phyloP scores from a whole-genome alignment of 1,140 invertebrate genomes.

The Heterodera schachtii region DNA sequence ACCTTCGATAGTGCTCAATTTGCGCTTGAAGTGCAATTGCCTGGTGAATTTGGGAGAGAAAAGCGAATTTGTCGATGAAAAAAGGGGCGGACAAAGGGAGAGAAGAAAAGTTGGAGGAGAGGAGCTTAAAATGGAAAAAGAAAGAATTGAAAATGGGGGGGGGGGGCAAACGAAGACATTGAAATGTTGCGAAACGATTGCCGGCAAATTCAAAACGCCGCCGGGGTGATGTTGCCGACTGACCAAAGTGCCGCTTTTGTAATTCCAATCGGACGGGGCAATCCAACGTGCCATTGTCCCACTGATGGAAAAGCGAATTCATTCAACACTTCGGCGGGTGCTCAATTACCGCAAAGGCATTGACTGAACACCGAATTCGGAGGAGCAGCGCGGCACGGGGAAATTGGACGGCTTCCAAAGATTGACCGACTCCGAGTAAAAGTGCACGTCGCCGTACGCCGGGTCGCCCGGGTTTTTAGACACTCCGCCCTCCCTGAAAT shows the following conservation, averaged over 20 bases:
- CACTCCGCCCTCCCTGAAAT: slow-evolving; percentile 35
- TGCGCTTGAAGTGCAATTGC: slow-evolving; percentile 82
- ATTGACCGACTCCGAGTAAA: slow-evolving; percentile 83
- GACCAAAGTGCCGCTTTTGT: slow-evolving; percentile 72
- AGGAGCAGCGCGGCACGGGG: slow-evolving; percentile 81
- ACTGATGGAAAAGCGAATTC: neutral
- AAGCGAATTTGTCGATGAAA: slow-evolving; percentile 52
- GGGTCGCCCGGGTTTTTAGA: slow-evolving; percentile 73
- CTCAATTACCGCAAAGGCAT: slow-evolving; percentile 73
- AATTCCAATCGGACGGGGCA: slow-evolving; percentile 71
- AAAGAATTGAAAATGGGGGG: neutral
- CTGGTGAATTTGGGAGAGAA: slow-evolving; percentile 76
- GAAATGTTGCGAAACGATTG: slow-evolving; percentile 54
- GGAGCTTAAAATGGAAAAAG: neutral
- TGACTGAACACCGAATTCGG: slow-evolving; percentile 93
- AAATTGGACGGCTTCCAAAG: slow-evolving; percentile 79
- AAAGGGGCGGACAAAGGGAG: neutral
- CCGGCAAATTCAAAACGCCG: slow-evolving; percentile 71
- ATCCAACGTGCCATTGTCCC: slow-evolving; percentile 58
- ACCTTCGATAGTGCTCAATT: slow-evolving; percentile 86
- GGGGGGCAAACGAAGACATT: slow-evolving; percentile 57
- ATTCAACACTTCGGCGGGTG: slow-evolving; percentile 57
- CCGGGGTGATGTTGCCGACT: slow-evolving; percentile 81
- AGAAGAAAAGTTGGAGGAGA: neutral
- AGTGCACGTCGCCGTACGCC: slow-evolving; percentile 89